Base-by-base conservation (phyloP, 2,888 invertebrate species). In the Luperina nickerlii region DNA sequence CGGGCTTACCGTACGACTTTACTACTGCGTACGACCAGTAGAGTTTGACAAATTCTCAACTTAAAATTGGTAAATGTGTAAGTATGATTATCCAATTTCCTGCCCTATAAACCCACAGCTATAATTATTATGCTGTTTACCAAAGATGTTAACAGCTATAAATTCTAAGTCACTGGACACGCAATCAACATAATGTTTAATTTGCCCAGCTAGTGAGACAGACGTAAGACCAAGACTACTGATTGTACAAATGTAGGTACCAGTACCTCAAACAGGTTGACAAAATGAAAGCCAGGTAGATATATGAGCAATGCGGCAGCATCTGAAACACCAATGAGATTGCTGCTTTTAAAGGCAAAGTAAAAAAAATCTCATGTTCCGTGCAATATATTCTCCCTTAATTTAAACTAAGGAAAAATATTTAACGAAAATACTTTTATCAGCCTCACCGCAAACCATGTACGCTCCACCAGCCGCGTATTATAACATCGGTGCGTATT, bases 401-500 rank as follows among this genome's bases (percentile, higher is more conserved):
- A 6, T n/a, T 9, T 9, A 9, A 48, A 51, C 27, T 38, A 15
- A 60, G 42, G 13, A 57, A 82, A 75, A 42, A 82, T 54, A 69
- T 78, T 65, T 72, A 27, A 69, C 57, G 57, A 69, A 79, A 54
- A 74, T 32, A 79, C 71, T 84, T 83, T 86, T 79, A 82, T 86
- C 84, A 78, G 71, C 24, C 45, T 18, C 20, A n/a, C 24, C 18
- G 60, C 63, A 54, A 80, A 69, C 60, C 78, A 65, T 83, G 54
- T 71, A 65, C 60, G 69, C 70, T n/a, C 27, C 51, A 60, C 20
- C 87, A 69, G 67, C 45, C 15, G 27, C 27, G 66, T 48, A 73
- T 84, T 84, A 85, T 81, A 79, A 76, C 76, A 82, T 82, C 79
- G 67, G 62, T 67, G 74, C 38, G 74, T 84, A 87, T 84, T 80